These are phyloP conservation scores for Leptosomus discolor DNA, from an alignment of 2,113 vertebrate species.

Conservation along the genomic window DNA sequence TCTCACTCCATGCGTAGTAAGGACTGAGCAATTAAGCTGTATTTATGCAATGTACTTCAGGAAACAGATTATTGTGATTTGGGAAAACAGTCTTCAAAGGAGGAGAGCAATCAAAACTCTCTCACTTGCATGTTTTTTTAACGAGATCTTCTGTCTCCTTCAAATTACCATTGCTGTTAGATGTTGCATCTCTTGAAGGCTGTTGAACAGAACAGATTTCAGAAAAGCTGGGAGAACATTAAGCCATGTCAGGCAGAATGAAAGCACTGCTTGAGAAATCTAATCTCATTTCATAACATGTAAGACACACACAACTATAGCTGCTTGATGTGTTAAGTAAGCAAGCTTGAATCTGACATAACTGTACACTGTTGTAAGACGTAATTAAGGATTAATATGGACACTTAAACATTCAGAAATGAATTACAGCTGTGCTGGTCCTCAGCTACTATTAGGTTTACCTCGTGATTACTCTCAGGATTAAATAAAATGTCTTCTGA, in stretches of 20 bases:
- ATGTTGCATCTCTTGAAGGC: background rate
- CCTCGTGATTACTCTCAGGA: background rate
- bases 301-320: background rate
- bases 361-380: background rate
- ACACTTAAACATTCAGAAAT: background rate
- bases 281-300: constrained; percentile 6
- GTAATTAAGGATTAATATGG: background rate
- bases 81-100: background rate
- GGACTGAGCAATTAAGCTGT: background rate
- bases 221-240: background rate
- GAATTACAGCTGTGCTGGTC: background rate
- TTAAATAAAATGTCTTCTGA: background rate
- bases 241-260: background rate
- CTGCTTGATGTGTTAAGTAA: constrained; percentile 4
- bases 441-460: background rate
- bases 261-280: constrained; percentile 25
- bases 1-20: background rate
- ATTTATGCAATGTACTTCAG: background rate
- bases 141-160: background rate
- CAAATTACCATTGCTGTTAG: background rate
- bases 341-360: background rate
- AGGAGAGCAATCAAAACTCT: background rate
- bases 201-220: constrained; percentile 17
- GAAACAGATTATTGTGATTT: background rate
- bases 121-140: background rate